These are phyloP conservation scores for Orthosia cruda DNA, from an alignment of 2,888 invertebrate genomes.

Conservation along the genomic window DNA sequence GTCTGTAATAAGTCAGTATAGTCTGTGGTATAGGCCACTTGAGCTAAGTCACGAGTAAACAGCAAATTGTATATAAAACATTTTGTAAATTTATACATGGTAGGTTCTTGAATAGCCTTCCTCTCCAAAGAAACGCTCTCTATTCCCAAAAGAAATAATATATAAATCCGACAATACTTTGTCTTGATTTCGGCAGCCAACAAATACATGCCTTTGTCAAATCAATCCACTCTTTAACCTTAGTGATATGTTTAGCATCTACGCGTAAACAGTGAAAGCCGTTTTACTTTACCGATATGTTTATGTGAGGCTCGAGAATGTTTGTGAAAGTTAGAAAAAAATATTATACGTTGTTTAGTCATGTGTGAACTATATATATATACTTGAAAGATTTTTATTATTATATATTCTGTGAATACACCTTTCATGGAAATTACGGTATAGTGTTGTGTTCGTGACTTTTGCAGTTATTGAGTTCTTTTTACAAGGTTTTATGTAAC, in stretches of 20 bases:
- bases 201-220: conserved; percentile 63
- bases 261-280: conserved; percentile 14
- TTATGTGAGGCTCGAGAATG: conserved; percentile 11
- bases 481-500: too few species aligned
- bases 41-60: too few species aligned
- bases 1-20: too few species aligned
- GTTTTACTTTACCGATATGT: conserved; percentile 23
- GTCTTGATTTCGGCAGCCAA: conserved; percentile 53
- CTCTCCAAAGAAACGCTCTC: conserved; percentile 1
- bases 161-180: conserved; percentile 45
- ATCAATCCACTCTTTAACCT: conserved; percentile 51
- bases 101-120: too few species aligned
- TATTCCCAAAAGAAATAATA: conserved; percentile 49
- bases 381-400: background rate
- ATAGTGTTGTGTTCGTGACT: too few species aligned
- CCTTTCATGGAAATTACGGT: background rate
- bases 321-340: background rate
- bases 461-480: too few species aligned
- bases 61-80: background rate
- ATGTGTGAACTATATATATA: background rate
- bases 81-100: background rate
- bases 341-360: conserved; percentile 1
- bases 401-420: background rate
- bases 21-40: too few species aligned
- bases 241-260: conserved; percentile 46